phyloP scores from a whole-genome alignment of 2,888 invertebrate genomes.

The Nemotelus pantherinus region DNA sequence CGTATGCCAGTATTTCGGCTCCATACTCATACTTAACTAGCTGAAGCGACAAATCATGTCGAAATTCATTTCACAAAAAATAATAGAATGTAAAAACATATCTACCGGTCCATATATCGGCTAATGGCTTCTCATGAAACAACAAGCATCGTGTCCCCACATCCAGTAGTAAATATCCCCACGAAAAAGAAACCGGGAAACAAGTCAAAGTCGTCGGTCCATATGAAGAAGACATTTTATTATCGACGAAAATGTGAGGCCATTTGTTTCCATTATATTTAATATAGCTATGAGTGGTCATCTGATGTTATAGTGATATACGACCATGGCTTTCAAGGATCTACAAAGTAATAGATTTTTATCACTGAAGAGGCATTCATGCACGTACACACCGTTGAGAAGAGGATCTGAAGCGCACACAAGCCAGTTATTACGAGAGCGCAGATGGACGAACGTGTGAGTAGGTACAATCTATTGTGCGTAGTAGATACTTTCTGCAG shows the following conservation, averaged over 20 bases:
- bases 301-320: constrained; percentile 50
- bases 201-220: constrained; percentile 37
- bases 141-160: constrained; percentile 4
- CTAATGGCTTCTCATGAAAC: not conserved
- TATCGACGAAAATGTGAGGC: constrained; percentile 49
- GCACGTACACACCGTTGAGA: constrained; percentile 31
- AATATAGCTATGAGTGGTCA: constrained; percentile 52
- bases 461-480: too few relatives aligned
- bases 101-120: not conserved
- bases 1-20: not conserved
- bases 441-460: not conserved
- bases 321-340: constrained; percentile 50
- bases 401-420: constrained; percentile 18
- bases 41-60: not conserved
- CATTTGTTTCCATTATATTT: constrained; percentile 52
- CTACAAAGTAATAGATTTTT: constrained; percentile 51
- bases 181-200: not conserved
- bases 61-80: not conserved
- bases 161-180: not conserved
- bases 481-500: too few relatives aligned
- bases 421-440: constrained; percentile 23
- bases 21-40: not conserved
- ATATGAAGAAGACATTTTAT: constrained; percentile 51
- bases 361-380: constrained; percentile 43
- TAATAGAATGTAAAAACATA: not conserved